Base-by-base conservation (phyloP, 1,140 invertebrate species). In the Drosophila busckii region DNA sequence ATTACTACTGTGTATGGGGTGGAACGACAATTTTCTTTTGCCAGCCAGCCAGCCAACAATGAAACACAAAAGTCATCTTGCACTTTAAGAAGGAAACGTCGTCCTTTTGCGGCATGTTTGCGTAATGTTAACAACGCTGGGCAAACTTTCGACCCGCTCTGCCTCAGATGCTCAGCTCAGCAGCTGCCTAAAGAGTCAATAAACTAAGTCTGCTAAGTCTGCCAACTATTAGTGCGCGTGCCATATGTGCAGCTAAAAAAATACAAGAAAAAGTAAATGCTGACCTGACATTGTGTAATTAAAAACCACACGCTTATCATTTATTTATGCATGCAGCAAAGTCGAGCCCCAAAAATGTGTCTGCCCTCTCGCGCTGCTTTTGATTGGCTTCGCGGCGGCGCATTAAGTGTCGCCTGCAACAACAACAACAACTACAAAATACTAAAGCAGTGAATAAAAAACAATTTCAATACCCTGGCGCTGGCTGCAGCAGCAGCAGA, bases 371-470 rank as follows among this genome's bases (percentile, higher is more conserved):
- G 52, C 55, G n/a, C 68, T 42, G 82, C 58, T 82, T 73, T 85
- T 85, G 69, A 78, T 85, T 76, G 83, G 83, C 83, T 85, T 80
- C 75, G 60, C 65, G 65, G 42, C 53, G 7, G 5, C 49, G 53
- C 60, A 48, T 62, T 58, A 49, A 58, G 44, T 63, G 45, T 50
- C 59, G 25, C 29, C 8, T 17, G 22, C 19, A 28, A 50, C 17
- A 28, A 29, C 29, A 10, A 40, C 53, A 45, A 38, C 41, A 58
- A 54, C 49, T 52, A 45, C 12, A 9, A 37, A 61, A 23, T 22
- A 49, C 63, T 26, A 20, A 31, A 17, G n/a, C n/a, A n/a, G n/a
- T n/a, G n/a, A n/a, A n/a, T n/a, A 62, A 52, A 46, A 46, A 38
- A 49, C 31, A 67, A 32, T 48, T 13, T 22, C 16, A 23, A 16